Conservation (phyloP, 2,888 invertebrate species). For the Cosmorhoe ocellata region DNA sequence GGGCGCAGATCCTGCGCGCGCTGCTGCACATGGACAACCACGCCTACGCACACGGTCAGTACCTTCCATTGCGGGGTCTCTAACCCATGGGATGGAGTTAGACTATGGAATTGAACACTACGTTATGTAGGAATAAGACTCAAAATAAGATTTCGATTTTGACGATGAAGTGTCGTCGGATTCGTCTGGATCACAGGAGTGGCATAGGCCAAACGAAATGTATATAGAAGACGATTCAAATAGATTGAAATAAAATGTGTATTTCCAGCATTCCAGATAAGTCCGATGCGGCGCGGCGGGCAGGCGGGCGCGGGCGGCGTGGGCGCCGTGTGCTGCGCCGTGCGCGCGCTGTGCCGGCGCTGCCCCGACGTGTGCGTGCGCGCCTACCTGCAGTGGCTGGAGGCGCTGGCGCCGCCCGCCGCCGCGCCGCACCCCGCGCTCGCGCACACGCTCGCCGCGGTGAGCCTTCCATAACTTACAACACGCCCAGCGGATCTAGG, state of each 20-base stretch:
- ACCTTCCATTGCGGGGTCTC: too few species aligned
- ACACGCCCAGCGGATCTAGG: too few species aligned
- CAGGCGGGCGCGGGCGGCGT: conserved; percentile 58
- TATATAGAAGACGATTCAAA: too few species aligned
- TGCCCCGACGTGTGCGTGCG: conserved; percentile 84
- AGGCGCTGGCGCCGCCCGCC: conserved; percentile 76
- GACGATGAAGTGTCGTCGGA: too few species aligned
- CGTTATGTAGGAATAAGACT: too few species aligned
- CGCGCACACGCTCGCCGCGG: conserved; percentile 90
- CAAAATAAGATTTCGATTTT: too few species aligned
- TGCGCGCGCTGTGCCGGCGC: conserved; percentile 89
- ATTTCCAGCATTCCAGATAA: conserved; percentile 56
- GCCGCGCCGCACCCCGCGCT: conserved; percentile 69
- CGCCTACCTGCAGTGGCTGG: conserved; percentile 89
- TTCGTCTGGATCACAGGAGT: too few species aligned
- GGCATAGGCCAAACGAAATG: too few species aligned
- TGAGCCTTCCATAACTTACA: too few species aligned
- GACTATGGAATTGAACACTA: too few species aligned
- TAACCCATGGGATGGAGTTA: too few species aligned
- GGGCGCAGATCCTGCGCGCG: conserved; percentile 45
- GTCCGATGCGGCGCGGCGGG: conserved; percentile 25
- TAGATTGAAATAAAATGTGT: too few species aligned
- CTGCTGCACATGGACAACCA: conserved; percentile 64
- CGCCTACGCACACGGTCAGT: conserved; percentile 62
- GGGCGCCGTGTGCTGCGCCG: conserved; percentile 88